These are phyloP conservation scores for Drosophila rhopaloa DNA, from an alignment of 1,140 invertebrate genomes.

Conservation along the genomic window DNA sequence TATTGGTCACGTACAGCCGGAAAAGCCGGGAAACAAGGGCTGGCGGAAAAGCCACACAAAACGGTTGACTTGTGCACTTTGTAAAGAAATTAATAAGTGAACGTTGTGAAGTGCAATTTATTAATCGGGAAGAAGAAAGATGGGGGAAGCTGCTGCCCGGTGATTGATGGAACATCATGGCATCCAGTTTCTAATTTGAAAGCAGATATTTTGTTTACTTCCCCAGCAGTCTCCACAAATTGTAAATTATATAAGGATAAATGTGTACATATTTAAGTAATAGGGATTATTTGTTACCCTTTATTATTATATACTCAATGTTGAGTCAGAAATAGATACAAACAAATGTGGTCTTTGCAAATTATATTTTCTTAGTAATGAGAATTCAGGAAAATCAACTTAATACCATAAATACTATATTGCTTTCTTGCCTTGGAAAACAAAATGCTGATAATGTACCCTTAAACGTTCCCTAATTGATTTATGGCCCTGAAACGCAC, in stretches of 20 bases:
- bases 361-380: too few species aligned
- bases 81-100: conserved; percentile 78
- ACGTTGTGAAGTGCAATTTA: conserved; percentile 78
- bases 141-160: background rate
- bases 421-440: background rate
- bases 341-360: too few species aligned
- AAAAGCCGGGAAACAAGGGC: conserved; percentile 15
- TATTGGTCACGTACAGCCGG: conserved; percentile 73
- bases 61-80: conserved; percentile 73
- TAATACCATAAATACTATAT: conserved; percentile 3
- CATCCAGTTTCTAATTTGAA: background rate
- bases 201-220: background rate
- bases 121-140: conserved; percentile 46
- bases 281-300: too few species aligned
- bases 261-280: too few species aligned
- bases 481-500: conserved; percentile 49
- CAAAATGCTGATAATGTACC: conserved; percentile 23
- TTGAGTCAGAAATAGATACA: too few species aligned
- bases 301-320: too few species aligned
- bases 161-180: conserved; percentile 2
- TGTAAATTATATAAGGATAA: too few species aligned
- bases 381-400: background rate
- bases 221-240: too few species aligned
- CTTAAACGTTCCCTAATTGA: conserved; percentile 34
- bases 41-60: conserved; percentile 23